Base-by-base conservation (phyloP, 1,140 invertebrate species). In the Uloborus diversus region DNA sequence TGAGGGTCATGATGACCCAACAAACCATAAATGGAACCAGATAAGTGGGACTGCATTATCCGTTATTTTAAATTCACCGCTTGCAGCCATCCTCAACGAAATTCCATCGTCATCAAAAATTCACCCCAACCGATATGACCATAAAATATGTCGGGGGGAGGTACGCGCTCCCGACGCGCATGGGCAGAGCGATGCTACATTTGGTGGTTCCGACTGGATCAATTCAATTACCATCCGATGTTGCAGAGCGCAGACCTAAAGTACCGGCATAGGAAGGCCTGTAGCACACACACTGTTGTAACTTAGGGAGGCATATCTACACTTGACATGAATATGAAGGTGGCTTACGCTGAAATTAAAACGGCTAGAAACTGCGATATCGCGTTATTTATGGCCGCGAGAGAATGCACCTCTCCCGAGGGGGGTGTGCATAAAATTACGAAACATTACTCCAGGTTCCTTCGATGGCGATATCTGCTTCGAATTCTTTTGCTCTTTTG, bases 41-140 rank as follows among this genome's bases (percentile, higher is more conserved):
- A 61, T 73, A 73, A 73, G 69, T 59, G 69, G 57, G 69, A 37
- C 47, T 56, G 66, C 66, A 69, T 59, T 53, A 53, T 61, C 69
- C 69, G 56, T 59, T 73, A 73, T 73, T 73, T 73, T 61, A 73
- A 73, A 73, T 73, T 73, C 69, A 73, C 53, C 69, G 69, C 69
- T 61, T 30, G 49, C 51, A 70, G 49, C 53, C 68, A 70, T 70
- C 69, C 56, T 23, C 51, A 32, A 25, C 69, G 69, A 73, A 73
- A 73, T 73, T 73, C 69, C 69, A n/a, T 42, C 56, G 35, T 73
- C 69, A 73, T 73, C 69, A 73, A 73, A 73, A 73, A 73, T 73
- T 61, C 56, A 59, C 53, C 69, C 51, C 49, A 35, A 20, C 57
- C 23, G 69, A 73, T 73, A 73, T 73, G 25, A 53, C 27, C 69